Conservation (phyloP, 64 coral and sea anemone species). For the Dendronephthya gigantea region DNA sequence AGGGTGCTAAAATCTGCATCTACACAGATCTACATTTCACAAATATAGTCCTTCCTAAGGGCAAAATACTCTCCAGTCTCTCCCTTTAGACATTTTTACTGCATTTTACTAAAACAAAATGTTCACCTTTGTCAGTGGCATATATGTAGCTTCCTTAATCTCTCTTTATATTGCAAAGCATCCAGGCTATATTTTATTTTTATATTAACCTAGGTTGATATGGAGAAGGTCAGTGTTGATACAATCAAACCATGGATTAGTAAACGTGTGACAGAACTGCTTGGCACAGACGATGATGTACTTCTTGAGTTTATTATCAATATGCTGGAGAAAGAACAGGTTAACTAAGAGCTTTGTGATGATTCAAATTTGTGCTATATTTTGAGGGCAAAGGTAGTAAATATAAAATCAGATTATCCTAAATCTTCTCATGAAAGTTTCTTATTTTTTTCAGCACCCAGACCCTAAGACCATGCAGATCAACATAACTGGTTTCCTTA, state of each 20-base stretch:
- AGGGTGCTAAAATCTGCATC: too few relatives aligned
- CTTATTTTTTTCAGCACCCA: conserved; percentile 49
- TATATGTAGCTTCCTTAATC: too few relatives aligned
- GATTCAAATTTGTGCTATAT: too few relatives aligned
- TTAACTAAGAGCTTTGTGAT: conserved; percentile 1
- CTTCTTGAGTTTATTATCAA: conserved; percentile 87
- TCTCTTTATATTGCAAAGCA: too few relatives aligned
- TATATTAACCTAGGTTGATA: conserved; percentile 56
- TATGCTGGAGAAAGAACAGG: conserved; percentile 94
- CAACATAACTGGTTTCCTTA: conserved; percentile 82
- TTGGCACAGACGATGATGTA: conserved; percentile 91
- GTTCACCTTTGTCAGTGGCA: too few relatives aligned
- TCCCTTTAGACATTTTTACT: too few relatives aligned
- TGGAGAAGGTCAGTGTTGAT: conserved; percentile 89
- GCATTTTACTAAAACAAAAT: too few relatives aligned
- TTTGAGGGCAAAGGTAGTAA: too few relatives aligned
- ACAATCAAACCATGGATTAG: conserved; percentile 91
- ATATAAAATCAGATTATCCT: too few relatives aligned
- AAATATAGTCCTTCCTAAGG: too few relatives aligned
- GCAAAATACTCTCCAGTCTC: too few relatives aligned
- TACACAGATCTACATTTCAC: too few relatives aligned
- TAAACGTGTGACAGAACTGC: conserved; percentile 79
- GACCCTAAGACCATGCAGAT: conserved; percentile 97
- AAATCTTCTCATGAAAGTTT: not conserved
- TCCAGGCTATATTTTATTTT: not conserved